These are phyloP conservation scores for Leptosomus discolor DNA, from an alignment of 2,113 vertebrate species.

Conservation along the genomic window DNA sequence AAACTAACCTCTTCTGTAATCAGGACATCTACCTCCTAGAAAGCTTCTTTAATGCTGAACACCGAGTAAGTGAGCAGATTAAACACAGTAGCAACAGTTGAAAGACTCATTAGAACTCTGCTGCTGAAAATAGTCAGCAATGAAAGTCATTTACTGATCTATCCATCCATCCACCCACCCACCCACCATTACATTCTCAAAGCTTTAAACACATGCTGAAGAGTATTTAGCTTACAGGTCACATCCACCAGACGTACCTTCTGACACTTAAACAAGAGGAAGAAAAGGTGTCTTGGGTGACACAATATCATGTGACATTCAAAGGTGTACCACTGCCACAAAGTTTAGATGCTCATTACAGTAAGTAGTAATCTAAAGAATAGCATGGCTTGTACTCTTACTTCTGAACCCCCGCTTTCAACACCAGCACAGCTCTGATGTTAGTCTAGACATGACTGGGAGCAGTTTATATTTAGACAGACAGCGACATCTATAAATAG, in stretches of 20 bases:
- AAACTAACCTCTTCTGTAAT: slow-evolving; percentile 36
- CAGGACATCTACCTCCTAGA: slow-evolving; percentile 26
- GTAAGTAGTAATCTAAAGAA: background rate
- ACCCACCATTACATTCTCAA: background rate
- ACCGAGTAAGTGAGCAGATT: background rate
- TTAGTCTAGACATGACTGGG: slow-evolving; percentile 13
- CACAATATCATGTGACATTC: background rate
- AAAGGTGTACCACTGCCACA: background rate
- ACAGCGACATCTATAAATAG: background rate
- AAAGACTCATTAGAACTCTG: slow-evolving; percentile 36
- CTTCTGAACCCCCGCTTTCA: background rate
- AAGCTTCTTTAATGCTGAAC: background rate
- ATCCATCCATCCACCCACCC: background rate
- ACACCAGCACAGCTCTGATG: background rate
- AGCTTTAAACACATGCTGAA: background rate
- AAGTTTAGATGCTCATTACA: background rate
- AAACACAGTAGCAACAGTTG: slow-evolving; percentile 42
- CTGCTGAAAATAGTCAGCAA: slow-evolving; percentile 24
- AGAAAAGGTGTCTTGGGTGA: background rate
- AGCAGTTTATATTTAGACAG: slow-evolving; percentile 29
- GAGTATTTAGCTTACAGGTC: background rate
- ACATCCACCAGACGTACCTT: background rate
- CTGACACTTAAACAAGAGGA: background rate
- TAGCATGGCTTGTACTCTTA: background rate
- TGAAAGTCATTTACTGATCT: background rate